Evolutionary conservation across 2,113 vertebrate genomes (phyloP).

Genomic region (Macrotis lagotis): DNA sequence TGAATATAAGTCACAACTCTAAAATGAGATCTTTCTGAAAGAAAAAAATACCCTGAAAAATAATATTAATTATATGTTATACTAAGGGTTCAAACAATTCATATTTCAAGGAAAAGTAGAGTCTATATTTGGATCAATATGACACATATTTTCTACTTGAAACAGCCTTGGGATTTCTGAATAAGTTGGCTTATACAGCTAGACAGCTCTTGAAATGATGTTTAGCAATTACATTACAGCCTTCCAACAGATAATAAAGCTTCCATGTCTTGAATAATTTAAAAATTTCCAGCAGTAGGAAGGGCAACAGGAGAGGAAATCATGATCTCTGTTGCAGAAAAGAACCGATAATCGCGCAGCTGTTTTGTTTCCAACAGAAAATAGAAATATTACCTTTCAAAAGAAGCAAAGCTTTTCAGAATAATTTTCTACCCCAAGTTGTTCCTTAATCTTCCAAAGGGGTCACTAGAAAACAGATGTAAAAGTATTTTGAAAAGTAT

Average conservation of each 20-base stretch:
- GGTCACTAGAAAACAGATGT: conserved; percentile 8
- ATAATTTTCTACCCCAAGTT: conserved; percentile 2
- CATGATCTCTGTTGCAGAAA: conserved; percentile 29
- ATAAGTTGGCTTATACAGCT: conserved; percentile 40
- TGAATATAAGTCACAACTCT: neutral
- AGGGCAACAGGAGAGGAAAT: conserved; percentile 68
- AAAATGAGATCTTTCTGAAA: neutral
- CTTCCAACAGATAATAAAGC: conserved; percentile 73
- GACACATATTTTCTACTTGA: conserved; percentile 2
- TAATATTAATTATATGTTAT: neutral
- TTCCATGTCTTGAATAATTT: conserved; percentile 76
- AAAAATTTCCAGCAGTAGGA: conserved; percentile 68
- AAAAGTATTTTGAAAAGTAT: conserved; percentile 11
- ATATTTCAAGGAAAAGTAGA: neutral
- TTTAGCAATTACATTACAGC: conserved; percentile 71
- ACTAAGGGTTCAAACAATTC: neutral
- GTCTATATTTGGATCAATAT: neutral
- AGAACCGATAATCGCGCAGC: conserved; percentile 45
- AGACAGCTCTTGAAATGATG: conserved; percentile 69
- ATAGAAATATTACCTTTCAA: conserved; percentile 29
- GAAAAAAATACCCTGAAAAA: neutral
- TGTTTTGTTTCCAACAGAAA: conserved; percentile 55
- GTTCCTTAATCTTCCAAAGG: conserved; percentile 36
- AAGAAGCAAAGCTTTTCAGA: conserved; percentile 1
- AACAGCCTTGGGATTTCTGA: conserved; percentile 47